phyloP scores from a whole-genome alignment of 2,113 vertebrate species.

The Phalacrocorax pelagicus region DNA sequence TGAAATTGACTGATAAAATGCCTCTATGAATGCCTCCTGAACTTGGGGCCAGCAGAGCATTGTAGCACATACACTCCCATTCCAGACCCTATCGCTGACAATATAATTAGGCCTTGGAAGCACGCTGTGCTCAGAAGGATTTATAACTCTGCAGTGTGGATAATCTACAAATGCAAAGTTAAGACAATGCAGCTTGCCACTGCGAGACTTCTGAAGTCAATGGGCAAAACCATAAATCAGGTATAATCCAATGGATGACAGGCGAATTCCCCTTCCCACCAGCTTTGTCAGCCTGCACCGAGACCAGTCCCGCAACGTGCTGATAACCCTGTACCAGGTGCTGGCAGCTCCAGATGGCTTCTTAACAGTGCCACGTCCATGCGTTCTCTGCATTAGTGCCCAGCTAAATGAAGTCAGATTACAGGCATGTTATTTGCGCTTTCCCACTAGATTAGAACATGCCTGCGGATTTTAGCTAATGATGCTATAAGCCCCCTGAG shows the following conservation, averaged over 20 bases:
- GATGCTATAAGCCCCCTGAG: not conserved
- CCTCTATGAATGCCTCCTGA: constrained; percentile 66
- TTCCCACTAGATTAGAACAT: not conserved
- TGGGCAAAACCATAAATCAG: not conserved
- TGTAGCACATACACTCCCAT: constrained; percentile 31
- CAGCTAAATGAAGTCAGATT: not conserved
- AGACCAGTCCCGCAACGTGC: not conserved
- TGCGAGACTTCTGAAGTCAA: constrained; percentile 9
- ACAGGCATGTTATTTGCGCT: not conserved
- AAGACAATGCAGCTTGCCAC: constrained; percentile 34
- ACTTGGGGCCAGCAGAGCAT: constrained; percentile 41
- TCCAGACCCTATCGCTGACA: constrained; percentile 55
- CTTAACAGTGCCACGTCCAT: accelerated
- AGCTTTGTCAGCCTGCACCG: not conserved
- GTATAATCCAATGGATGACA: not conserved
- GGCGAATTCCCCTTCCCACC: not conserved
- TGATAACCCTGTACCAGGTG: not conserved
- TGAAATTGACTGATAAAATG: constrained; percentile 77
- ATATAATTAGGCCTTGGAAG: constrained; percentile 62
- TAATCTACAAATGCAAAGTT: constrained; percentile 53
- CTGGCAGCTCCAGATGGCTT: not conserved
- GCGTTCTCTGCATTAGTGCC: not conserved
- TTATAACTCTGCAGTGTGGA: constrained; percentile 57
- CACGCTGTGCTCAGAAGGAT: constrained; percentile 52
- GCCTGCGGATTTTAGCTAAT: not conserved